Base-by-base conservation (phyloP, 1,140 invertebrate genomes). In the Drosophila sucinea region DNA sequence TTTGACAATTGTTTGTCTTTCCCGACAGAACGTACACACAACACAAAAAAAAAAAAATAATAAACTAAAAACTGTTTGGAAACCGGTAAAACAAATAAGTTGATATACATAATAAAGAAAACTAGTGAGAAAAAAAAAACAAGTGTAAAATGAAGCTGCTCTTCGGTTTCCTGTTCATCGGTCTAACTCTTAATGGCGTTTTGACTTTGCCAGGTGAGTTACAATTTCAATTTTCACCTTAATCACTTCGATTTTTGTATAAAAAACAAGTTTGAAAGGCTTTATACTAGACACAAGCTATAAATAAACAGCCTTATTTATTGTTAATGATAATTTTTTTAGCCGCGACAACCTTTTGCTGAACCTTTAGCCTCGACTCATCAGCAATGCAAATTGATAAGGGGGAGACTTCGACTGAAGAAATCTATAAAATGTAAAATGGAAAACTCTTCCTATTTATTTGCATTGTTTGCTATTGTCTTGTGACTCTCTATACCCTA, bases 1-100 rank as follows among this genome's bases (percentile, higher is more conserved):
- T 87, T 87, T 84, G 66, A 80, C 77, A 77, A 77, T 78, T 89
- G 84, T 87, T 87, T 89, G 84, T 73, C 84, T 78, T 72, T 75
- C 81, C 70, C 62, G 60, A 81, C 84, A 87, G 84, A 87, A 89
- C 83, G 54, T 2, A 57, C n/a, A 58, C 11, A 17, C 0, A 6
- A 63, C 27, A 44, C 29, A 60, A 71, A 87, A 51, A 27, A 58
- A 29, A 77, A 40, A 47, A 64, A 62, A 32, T 73, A 75, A 73
- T 58, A 60, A 60, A 71, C 41, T 67, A 38, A 51, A 69, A 29
- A 44, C 51, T 65, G 47, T 57, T 70, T 56, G 17, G 32, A 41
- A 70, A 72, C n/a, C 41, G 71, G 44, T 3, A 57, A 51, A 35
- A 41, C 10, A 54, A 67, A 67, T 17, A 6, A 56, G 11, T 17